These are phyloP conservation scores for Alitta virens DNA, from an alignment of 2,888 invertebrate species.

Conservation along the genomic window DNA sequence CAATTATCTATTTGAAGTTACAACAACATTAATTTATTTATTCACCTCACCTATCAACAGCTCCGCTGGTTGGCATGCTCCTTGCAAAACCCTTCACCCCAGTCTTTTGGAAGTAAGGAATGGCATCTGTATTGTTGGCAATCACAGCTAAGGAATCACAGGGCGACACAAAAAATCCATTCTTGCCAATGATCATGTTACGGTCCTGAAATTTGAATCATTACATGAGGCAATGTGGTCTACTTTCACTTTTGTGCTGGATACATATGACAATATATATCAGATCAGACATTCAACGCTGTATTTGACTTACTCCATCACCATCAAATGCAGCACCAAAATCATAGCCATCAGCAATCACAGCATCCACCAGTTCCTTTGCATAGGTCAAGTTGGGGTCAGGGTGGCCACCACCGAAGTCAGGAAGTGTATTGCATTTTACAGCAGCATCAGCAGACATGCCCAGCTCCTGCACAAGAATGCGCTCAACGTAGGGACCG, in stretches of 20 bases:
- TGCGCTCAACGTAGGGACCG: conserved; percentile 87
- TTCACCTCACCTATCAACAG: conserved; percentile 79
- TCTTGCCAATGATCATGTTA: conserved; percentile 94
- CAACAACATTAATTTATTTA: too few species aligned
- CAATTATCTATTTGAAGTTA: too few species aligned
- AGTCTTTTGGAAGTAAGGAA: conserved; percentile 88
- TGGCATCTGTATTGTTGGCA: conserved; percentile 82
- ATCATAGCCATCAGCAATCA: conserved; percentile 67
- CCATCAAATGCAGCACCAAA: conserved; percentile 98
- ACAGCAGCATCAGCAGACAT: conserved; percentile 71
- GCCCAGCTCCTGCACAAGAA: conserved; percentile 83
- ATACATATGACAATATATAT: too few species aligned
- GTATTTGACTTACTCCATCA: conserved; percentile 78
- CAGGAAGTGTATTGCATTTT: conserved; percentile 78
- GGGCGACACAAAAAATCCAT: conserved; percentile 96
- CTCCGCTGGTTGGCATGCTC: conserved; percentile 97
- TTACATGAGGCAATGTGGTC: too few species aligned
- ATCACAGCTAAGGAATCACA: conserved; percentile 94
- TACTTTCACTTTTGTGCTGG: too few species aligned
- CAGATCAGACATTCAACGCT: too few species aligned
- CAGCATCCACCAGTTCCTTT: conserved; percentile 71
- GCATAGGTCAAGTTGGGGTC: conserved; percentile 96
- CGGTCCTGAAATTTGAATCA: conserved; percentile 77
- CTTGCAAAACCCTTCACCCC: conserved; percentile 91
- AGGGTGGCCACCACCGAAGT: conserved; percentile 92